phyloP scores from a whole-genome alignment of 2,888 invertebrate species.

The Latrodectus hesperus region DNA sequence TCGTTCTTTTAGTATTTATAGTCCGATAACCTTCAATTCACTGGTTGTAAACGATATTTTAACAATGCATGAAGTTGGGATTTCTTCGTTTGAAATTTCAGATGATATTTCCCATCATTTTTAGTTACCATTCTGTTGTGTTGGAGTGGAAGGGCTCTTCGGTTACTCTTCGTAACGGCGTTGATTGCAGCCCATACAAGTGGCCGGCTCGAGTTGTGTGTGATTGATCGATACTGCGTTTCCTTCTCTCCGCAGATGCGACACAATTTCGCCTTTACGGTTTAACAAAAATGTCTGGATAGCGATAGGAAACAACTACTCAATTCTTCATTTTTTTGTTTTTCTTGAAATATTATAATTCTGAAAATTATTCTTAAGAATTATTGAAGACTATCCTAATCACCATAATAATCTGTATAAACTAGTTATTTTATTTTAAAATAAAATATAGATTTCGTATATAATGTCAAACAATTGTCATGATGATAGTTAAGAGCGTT shows the following conservation, averaged over 20 bases:
- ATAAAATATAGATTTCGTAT: no score
- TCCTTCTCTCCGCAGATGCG: conserved; percentile 32
- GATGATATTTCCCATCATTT: background rate
- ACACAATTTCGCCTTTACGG: conserved; percentile 4
- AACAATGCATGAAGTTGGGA: no score
- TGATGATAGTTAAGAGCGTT: no score
- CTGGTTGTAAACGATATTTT: background rate
- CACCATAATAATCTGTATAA: no score
- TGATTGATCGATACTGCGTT: conserved; percentile 46
- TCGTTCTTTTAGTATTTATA: no score
- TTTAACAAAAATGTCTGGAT: background rate
- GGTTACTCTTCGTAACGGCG: background rate
- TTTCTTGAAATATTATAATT: no score
- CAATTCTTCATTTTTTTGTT: no score
- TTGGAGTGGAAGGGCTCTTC: background rate
- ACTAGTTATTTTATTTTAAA: no score
- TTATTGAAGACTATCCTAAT: no score
- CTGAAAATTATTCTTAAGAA: no score
- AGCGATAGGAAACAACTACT: background rate
- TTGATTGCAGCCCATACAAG: background rate
- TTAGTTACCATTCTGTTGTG: background rate
- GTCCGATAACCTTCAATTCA: no score
- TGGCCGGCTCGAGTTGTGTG: background rate
- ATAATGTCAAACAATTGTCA: no score
- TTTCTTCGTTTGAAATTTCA: background rate